Conservation (phyloP, 1,140 invertebrate genomes). For the Camponotus pennsylvanicus region DNA sequence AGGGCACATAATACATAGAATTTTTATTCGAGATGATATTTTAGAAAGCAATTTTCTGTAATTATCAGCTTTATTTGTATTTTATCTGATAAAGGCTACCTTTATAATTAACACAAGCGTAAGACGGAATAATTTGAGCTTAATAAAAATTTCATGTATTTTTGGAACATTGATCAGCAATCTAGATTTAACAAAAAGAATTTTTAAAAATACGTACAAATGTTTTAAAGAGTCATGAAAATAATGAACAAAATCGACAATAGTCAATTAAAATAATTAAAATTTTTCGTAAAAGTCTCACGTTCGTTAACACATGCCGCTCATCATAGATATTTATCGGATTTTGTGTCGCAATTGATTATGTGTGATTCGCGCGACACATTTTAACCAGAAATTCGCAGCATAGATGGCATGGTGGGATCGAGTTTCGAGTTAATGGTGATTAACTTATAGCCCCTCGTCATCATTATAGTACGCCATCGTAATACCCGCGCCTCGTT, state of each 20-base stretch:
- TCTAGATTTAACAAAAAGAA: slow-evolving; percentile 2
- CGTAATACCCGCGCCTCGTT: slow-evolving; percentile 42
- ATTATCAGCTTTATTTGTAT: not conserved
- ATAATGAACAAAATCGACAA: not conserved
- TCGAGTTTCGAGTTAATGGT: slow-evolving; percentile 67
- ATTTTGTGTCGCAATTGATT: slow-evolving; percentile 59
- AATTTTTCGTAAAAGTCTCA: slow-evolving; percentile 13
- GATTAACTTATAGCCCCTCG: slow-evolving; percentile 68
- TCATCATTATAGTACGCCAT: slow-evolving; percentile 47
- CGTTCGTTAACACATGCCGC: slow-evolving; percentile 10
- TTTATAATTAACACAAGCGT: not conserved
- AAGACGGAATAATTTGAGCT: not conserved
- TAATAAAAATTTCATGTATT: not conserved
- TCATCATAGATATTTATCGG: slow-evolving; percentile 57
- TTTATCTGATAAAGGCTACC: not conserved
- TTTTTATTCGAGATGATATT: not conserved
- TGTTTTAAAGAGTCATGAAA: not conserved
- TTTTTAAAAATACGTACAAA: not conserved
- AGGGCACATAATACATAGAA: no score
- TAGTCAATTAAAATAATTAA: slow-evolving; percentile 17
- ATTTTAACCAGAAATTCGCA: slow-evolving; percentile 49
- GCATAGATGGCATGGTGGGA: slow-evolving; percentile 13
- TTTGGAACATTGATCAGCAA: not conserved
- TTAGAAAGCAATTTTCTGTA: not conserved
- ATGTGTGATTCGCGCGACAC: slow-evolving; percentile 44